Conservation (phyloP, 2,797 vertebrate species). For the Odontamblyopus rebecca region DNA sequence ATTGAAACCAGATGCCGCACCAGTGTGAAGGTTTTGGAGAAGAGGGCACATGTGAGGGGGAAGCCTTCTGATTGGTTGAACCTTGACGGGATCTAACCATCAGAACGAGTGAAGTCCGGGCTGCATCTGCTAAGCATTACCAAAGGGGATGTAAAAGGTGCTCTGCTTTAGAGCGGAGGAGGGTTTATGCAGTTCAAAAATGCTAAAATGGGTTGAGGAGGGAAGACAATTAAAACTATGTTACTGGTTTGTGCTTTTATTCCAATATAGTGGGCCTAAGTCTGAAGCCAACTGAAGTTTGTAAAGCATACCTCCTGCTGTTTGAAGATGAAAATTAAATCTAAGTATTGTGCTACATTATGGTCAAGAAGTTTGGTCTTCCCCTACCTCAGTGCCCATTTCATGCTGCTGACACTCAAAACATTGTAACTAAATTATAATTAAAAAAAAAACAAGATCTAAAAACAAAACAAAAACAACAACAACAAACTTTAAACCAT, state of each 20-base stretch:
- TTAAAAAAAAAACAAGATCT: too few species aligned
- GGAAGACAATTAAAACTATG: background rate
- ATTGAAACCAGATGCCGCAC: slow-evolving; percentile 72
- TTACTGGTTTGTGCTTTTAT: slow-evolving; percentile 1
- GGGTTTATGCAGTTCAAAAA: slow-evolving; percentile 19
- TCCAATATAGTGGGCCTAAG: background rate
- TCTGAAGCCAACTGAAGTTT: too few species aligned
- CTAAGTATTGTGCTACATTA: background rate
- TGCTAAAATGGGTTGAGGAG: slow-evolving; percentile 10
- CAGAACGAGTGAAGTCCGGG: slow-evolving; percentile 50
- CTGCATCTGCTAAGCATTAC: slow-evolving; percentile 74
- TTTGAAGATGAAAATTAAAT: too few species aligned
- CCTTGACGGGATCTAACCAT: slow-evolving; percentile 53
- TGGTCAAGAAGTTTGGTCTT: background rate
- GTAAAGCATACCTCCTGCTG: too few species aligned
- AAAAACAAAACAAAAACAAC: too few species aligned
- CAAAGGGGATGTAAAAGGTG: slow-evolving; percentile 51
- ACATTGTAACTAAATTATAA: too few species aligned
- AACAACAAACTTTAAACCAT: too few species aligned
- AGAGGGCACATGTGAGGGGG: slow-evolving; percentile 49
- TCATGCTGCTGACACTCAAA: too few species aligned
- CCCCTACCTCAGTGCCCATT: too few species aligned
- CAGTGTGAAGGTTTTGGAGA: slow-evolving; percentile 41
- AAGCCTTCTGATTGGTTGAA: slow-evolving; percentile 56
- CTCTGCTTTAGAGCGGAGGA: slow-evolving; percentile 38